Evolutionary conservation across 2,888 invertebrate genomes (phyloP).

Genomic region (Cenopis cana): DNA sequence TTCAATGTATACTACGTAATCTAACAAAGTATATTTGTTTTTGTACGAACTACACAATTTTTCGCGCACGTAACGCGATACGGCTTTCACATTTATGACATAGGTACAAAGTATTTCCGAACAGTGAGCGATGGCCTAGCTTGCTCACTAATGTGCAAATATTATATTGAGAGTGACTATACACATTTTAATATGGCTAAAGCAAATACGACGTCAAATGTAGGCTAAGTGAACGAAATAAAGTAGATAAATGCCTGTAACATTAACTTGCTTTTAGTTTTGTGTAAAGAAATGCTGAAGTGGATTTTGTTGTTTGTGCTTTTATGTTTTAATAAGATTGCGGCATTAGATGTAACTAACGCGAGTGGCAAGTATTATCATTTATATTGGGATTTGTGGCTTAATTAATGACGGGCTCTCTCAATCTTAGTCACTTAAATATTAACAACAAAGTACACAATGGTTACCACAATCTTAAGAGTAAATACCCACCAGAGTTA

Average conservation of each 20-base stretch:
- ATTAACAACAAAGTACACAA: no score
- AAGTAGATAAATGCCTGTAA: conserved; percentile 41
- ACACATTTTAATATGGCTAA: conserved; percentile 15
- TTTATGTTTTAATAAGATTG: conserved; percentile 15
- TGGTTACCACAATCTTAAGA: no score
- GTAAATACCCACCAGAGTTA: no score
- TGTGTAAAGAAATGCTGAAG: conserved; percentile 30
- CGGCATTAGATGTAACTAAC: conserved; percentile 10
- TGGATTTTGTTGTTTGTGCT: conserved; percentile 31
- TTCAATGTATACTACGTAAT: no score
- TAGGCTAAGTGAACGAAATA: conserved; percentile 33
- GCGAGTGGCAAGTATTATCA: neutral
- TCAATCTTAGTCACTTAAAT: no score
- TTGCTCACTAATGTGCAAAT: conserved; percentile 10
- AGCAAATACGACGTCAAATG: conserved; percentile 33
- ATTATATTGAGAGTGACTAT: conserved; percentile 22
- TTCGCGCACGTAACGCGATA: conserved; percentile 3
- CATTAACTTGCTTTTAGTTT: conserved; percentile 49
- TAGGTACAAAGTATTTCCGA: conserved; percentile 13
- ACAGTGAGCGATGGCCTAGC: neutral
- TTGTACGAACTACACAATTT: no score
- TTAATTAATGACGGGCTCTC: no score
- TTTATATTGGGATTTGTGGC: neutral
- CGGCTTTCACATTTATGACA: conserved; percentile 11
- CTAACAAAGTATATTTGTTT: no score